These are phyloP conservation scores for Muntiacus reevesi DNA, from an alignment of 2,113 vertebrate species.

Conservation along the genomic window DNA sequence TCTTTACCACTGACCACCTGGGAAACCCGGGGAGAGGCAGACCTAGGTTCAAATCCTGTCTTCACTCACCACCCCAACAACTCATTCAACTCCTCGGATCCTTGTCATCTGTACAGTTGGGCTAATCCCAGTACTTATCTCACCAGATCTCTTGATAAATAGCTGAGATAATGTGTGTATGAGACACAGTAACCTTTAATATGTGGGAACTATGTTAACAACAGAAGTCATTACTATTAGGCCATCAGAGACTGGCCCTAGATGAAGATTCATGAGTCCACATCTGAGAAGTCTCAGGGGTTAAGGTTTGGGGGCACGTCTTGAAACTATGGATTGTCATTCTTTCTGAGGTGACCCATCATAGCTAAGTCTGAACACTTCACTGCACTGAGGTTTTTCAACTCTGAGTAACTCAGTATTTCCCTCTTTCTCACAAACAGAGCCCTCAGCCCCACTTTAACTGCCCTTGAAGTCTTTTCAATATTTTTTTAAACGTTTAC, in stretches of 20 bases:
- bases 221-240: not conserved
- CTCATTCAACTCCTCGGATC: not conserved
- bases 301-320: not conserved
- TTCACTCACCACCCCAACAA: not conserved
- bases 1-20: not conserved
- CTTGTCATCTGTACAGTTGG: not conserved
- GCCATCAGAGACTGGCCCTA: not conserved
- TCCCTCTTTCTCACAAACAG: not conserved
- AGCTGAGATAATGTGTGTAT: rapidly evolving
- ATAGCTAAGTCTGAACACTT: not conserved
- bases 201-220: not conserved
- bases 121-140: not conserved
- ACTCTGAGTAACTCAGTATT: not conserved
- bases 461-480: not conserved
- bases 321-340: not conserved
- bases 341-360: not conserved
- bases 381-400: not conserved
- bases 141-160: not conserved
- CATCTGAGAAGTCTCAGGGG: not conserved
- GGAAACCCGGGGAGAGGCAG: not conserved
- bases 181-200: not conserved
- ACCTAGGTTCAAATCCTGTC: not conserved
- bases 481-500: not conserved
- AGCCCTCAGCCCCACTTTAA: not conserved
- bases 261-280: not conserved